phyloP scores from a whole-genome alignment of 2,113 vertebrate genomes.

The Elephas maximus region DNA sequence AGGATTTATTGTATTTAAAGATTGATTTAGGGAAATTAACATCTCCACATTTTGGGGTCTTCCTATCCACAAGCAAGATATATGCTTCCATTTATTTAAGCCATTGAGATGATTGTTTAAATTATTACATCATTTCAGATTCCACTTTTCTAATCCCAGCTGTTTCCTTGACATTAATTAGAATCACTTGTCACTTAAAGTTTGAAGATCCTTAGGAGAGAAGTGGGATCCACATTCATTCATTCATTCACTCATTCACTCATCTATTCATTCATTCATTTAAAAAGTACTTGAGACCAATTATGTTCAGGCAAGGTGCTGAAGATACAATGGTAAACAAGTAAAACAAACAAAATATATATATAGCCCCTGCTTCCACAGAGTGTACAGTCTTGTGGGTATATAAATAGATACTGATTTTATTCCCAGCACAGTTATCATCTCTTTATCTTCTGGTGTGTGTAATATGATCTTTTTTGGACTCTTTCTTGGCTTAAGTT shows the following conservation, averaged over 20 bases:
- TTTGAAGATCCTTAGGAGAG: background rate
- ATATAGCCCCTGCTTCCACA: background rate
- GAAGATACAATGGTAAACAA: background rate
- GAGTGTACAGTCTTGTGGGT: background rate
- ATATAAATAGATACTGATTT: constrained; percentile 34
- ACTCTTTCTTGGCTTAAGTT: background rate
- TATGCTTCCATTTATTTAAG: background rate
- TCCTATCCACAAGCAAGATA: background rate
- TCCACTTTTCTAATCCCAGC: background rate
- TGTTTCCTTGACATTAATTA: constrained; percentile 42
- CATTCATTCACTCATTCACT: background rate
- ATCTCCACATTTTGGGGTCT: background rate
- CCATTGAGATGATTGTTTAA: background rate
- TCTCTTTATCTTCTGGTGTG: constrained; percentile 10
- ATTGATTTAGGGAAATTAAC: background rate
- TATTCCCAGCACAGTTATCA: background rate
- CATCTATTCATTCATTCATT: background rate
- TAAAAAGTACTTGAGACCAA: background rate
- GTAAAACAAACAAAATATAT: background rate
- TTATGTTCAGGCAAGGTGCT: background rate
- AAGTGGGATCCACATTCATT: background rate
- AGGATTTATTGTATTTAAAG: constrained; percentile 4
- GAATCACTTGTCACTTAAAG: constrained; percentile 30
- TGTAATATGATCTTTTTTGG: constrained; percentile 17
- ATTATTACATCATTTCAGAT: background rate